These are phyloP conservation scores for Volucella zonaria DNA, from an alignment of 2,888 invertebrate species.

Conservation along the genomic window DNA sequence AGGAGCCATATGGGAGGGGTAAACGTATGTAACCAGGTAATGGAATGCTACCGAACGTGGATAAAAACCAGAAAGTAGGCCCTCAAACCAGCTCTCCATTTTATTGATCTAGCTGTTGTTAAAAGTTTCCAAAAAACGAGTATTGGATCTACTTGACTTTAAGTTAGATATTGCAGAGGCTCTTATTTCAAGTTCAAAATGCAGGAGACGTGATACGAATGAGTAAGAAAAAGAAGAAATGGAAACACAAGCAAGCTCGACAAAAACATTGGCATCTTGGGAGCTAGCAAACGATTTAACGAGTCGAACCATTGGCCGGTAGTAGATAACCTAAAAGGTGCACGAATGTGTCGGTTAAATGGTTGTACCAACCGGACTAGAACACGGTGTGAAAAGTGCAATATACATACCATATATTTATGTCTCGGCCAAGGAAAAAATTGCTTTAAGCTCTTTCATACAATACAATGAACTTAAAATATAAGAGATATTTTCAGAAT, in stretches of 20 bases:
- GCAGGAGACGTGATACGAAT: neutral
- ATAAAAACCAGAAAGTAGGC: slow-evolving; percentile 2
- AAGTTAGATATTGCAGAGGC: slow-evolving; percentile 13
- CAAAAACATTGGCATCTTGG: neutral
- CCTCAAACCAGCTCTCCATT: slow-evolving; percentile 3
- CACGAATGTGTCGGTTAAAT: slow-evolving; percentile 3
- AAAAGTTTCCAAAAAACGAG: neutral
- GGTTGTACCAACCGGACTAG: neutral
- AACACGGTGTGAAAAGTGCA: neutral
- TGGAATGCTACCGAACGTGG: neutral
- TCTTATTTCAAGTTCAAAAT: slow-evolving; percentile 7
- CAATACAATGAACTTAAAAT: neutral
- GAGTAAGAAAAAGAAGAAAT: neutral
- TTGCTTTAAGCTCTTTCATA: neutral
- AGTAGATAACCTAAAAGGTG: neutral
- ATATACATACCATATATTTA: neutral
- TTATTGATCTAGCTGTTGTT: slow-evolving; percentile 4
- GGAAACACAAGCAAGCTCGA: neutral
- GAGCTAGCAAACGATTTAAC: neutral
- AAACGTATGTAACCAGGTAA: neutral
- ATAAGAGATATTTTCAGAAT: too few relatives aligned
- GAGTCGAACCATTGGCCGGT: neutral
- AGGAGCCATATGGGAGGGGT: neutral
- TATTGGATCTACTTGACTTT: slow-evolving; percentile 11
- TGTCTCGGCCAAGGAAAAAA: neutral